Base-by-base conservation (phyloP, 2,888 invertebrate genomes). In the Deroplatys truncata region DNA sequence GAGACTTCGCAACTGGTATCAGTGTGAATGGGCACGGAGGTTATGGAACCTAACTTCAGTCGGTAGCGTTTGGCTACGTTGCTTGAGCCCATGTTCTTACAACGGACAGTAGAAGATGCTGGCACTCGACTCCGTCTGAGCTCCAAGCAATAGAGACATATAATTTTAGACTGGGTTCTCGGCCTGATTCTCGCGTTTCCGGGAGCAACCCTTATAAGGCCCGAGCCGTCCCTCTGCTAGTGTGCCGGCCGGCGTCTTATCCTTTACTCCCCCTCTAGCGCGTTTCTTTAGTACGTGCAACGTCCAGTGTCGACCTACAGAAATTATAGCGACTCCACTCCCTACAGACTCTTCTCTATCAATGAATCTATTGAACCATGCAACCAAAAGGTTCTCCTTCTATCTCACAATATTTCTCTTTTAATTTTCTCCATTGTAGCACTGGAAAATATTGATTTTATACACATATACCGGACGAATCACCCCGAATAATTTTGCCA, bases 141-240 rank as follows among this genome's bases (percentile, higher is more conserved):
- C 82, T 56, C 35, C 49, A 85, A 86, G 82, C 49, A 84, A 82
- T 85, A 90, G 87, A 49, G 25, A 25, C 84, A 84, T n/a, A 90
- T 89, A 90, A 89, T 89, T 90, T 90, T 90, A 90, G 90, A 86
- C 88, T 84, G 20, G 28, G 84, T 35, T 28, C 83, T 83, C 35
- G 88, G 35, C 84, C 83, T 84, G 83, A 89, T 88, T 87, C 90
- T 90, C 90, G 87, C 89, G 82, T 90, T 90, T 89, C 90, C 84
- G 89, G 31, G 87, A 31, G 89, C 84, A 49, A 84, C 35, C 90
- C 90, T 87, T 90, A 87, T 90, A 87, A 43, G 90, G 90, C n/a
- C n/a, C 87, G 89, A 29, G 72, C 56, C 85, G 90, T 83, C 86
- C 28, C 28, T 49, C 29, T 31, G 87, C 88, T 8, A 9, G 43